phyloP scores from a whole-genome alignment of 2,797 vertebrate species.

The Pterois miles region DNA sequence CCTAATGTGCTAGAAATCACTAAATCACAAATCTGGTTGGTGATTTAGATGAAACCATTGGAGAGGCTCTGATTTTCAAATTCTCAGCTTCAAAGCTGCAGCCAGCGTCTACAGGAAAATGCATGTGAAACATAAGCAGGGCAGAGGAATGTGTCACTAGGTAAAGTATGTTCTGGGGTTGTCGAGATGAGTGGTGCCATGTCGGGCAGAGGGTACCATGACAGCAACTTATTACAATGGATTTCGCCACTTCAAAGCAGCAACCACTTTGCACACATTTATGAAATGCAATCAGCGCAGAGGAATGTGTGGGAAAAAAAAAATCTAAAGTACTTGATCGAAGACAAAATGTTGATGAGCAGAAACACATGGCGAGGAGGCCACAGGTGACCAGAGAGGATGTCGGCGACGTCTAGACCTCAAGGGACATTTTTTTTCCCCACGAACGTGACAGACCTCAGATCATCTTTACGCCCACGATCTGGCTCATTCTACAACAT shows the following conservation, averaged over 20 bases:
- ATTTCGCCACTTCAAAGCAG: conserved; percentile 34
- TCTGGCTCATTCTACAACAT: conserved; percentile 18
- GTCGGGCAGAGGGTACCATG: neutral
- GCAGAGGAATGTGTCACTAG: conserved; percentile 18
- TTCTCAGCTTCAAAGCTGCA: neutral
- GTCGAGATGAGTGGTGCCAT: conserved; percentile 3
- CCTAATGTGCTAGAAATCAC: neutral
- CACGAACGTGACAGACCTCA: conserved; percentile 22
- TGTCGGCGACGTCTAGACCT: conserved; percentile 33
- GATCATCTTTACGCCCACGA: conserved; percentile 47
- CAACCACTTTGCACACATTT: neutral
- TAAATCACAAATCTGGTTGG: neutral
- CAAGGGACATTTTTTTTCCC: neutral
- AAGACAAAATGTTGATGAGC: conserved; percentile 46
- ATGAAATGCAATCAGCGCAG: conserved; percentile 19
- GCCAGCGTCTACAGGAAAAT: neutral
- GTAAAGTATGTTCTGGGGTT: neutral
- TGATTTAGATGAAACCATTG: neutral
- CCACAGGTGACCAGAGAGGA: conserved; percentile 48
- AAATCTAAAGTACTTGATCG: neutral
- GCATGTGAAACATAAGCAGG: conserved; percentile 9
- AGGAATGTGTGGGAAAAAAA: neutral
- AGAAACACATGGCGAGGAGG: conserved; percentile 52
- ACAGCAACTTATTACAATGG: neutral
- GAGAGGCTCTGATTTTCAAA: neutral